Base-by-base conservation (phyloP, 2,113 vertebrate genomes). In the Toxostoma redivivum region DNA sequence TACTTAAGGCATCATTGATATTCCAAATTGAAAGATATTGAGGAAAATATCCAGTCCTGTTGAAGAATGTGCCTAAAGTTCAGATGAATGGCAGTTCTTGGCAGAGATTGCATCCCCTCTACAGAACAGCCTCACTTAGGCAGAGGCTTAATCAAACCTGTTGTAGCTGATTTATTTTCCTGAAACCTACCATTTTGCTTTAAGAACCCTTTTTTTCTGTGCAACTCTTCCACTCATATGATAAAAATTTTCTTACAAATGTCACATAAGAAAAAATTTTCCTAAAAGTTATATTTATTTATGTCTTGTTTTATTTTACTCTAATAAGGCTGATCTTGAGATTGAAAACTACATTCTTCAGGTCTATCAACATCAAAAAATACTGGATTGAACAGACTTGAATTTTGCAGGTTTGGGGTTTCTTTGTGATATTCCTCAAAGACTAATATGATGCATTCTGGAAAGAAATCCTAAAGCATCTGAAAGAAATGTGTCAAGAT, bases 171-270 rank as follows among this genome's bases (percentile, higher is more conserved):
- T 66, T 82, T 66, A 22, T 84, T 78, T 70, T 70, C 14, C 66
- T 42, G 13, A 48, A 5, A 57, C 11, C 4, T 56, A 51, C 3
- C 3, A 21, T 74, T 50, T 65, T 12, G 5, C 11, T 77, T 86
- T 45, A 83, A 74, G 31, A n/a, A 42, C 1, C 0, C 0, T 56
- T 65, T 86, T 56, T 45, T 54, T 30, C 8, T 48, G 3, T 38
- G 19, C 9, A 54, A 30, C 11, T 54, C 5, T 73, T 84, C 54
- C 20, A 61, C 4, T 81, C 11, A 15, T 21, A 56, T 20, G 21
- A 45, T 16, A 67, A 42, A 66, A 72, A 62, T 69, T 89, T 84
- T 84, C 17, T 77, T 60, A 20, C 12, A 69, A 73, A 72, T 13
- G 4, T 27, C 40, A 67, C 23, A 9, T 56, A 50, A 81, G 15